Evolutionary conservation across 53 echinoderm and acorn worm genomes (phyloP), one percentile per base, ranked within the genome.

Genomic region (Apostichopus leukothele): DNA sequence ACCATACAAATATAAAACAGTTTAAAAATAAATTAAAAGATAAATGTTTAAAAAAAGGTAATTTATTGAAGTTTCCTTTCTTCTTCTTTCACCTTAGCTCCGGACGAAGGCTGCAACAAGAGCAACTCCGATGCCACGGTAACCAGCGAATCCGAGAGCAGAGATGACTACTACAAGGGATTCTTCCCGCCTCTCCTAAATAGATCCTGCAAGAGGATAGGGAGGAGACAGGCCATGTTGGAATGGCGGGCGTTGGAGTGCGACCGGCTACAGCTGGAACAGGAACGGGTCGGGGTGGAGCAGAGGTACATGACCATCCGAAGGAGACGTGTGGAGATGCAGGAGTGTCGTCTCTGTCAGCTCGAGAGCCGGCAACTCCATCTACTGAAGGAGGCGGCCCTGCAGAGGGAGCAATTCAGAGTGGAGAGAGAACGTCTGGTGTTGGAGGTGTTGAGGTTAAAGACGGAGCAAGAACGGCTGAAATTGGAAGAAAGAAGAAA

Each of bases 291-390:
- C 1, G 75, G 53, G 16, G 10, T 87, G 4, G 88, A 87, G 27
- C 88, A 87, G 52, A 52, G 88, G 10, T 87, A 75, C 26, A 75
- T 75, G 88, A 53, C 14, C 23, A 87, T 87, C 25, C 88, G 88
- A 1, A 52, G 54, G 55, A 73, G 75, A 52, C 74, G 88, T 11
- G 57, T 87, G 53, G 88, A 75, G 23, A 13, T 87, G 74, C 74
- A 87, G 52, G 88, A 87, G 21, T 87, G 88, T 52, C 75, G 75
- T n/a, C 55, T 87, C 74, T 87, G 88, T 52, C 74, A 5, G 4
- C 9, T 74, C 53, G 88, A 87, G 74, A 73, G n/a, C 21, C 52
- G 20, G 51, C 88, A 20, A 4, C 9, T 75, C 20, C 75, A 9
- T 22, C 52, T 55, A 18, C 54, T 75, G 20, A 53, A 53, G 21